Conservation (phyloP, 1,140 invertebrate species). For the Diuraphis noxia region DNA sequence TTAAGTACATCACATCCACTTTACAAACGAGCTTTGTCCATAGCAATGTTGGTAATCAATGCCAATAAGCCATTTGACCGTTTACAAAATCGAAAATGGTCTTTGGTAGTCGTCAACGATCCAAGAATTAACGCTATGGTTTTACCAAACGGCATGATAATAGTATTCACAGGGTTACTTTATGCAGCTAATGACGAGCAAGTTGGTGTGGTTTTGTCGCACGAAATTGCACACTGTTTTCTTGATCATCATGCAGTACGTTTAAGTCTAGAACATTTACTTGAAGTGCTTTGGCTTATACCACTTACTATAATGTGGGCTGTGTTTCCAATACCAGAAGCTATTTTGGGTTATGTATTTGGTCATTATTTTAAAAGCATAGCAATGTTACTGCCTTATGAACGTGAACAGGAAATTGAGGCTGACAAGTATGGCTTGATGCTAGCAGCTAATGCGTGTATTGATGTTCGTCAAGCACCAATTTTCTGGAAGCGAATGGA, state of each 20-base stretch:
- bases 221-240: constrained; percentile 39
- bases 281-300: constrained; percentile 41
- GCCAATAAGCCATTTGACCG: constrained; percentile 16
- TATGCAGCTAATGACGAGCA: neutral
- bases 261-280: constrained; percentile 31
- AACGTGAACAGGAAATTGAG: constrained; percentile 32
- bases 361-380: constrained; percentile 39
- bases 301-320: neutral
- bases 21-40: neutral
- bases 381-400: constrained; percentile 27
- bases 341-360: constrained; percentile 20
- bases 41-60: constrained; percentile 11
- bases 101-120: constrained; percentile 20
- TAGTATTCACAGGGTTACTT: constrained; percentile 25
- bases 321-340: constrained; percentile 35
- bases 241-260: constrained; percentile 32
- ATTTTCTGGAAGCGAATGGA: constrained; percentile 37
- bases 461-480: constrained; percentile 24
- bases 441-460: constrained; percentile 38
- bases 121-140: constrained; percentile 43
- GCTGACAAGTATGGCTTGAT: constrained; percentile 42
- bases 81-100: constrained; percentile 30
- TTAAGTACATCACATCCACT: neutral
- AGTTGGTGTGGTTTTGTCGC: constrained; percentile 17
- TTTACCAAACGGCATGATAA: constrained; percentile 41